Conservation (phyloP, 2,113 vertebrate species). For the Sterrhoptilus dennistouni region DNA sequence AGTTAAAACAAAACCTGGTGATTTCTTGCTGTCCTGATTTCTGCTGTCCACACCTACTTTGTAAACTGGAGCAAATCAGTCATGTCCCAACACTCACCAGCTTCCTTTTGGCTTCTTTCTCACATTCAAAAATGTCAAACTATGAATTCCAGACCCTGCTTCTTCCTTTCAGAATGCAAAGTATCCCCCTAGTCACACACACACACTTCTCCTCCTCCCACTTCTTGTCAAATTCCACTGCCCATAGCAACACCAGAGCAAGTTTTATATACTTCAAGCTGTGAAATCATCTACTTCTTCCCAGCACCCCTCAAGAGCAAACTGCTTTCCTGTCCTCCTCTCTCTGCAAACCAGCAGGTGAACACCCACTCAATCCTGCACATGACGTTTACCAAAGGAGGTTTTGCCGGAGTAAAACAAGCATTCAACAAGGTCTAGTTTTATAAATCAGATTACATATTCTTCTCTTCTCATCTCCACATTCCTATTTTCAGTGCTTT, state of each 20-base stretch:
- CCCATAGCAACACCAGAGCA: not conserved
- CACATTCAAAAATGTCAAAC: not conserved
- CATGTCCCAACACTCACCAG: not conserved
- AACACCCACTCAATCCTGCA: not conserved
- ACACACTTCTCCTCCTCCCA: not conserved
- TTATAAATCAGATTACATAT: not conserved
- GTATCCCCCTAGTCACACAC: not conserved
- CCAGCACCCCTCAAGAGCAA: not conserved
- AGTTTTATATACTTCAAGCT: not conserved
- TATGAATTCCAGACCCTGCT: not conserved
- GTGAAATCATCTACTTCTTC: not conserved
- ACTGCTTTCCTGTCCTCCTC: not conserved
- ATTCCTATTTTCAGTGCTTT: not conserved
- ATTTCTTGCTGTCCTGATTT: not conserved
- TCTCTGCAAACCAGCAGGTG: not conserved
- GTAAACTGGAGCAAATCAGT: not conserved
- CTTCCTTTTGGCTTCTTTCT: conserved; percentile 12
- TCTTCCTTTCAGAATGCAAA: not conserved
- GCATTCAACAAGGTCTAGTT: not conserved
- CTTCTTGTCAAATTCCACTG: conserved; percentile 19
- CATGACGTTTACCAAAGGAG: not conserved
- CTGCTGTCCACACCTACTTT: not conserved
- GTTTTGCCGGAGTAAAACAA: not conserved
- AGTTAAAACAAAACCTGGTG: not conserved
- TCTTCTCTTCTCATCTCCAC: not conserved